These are phyloP conservation scores for Mohoua ochrocephala DNA, from an alignment of 2,113 vertebrate genomes.

Conservation along the genomic window DNA sequence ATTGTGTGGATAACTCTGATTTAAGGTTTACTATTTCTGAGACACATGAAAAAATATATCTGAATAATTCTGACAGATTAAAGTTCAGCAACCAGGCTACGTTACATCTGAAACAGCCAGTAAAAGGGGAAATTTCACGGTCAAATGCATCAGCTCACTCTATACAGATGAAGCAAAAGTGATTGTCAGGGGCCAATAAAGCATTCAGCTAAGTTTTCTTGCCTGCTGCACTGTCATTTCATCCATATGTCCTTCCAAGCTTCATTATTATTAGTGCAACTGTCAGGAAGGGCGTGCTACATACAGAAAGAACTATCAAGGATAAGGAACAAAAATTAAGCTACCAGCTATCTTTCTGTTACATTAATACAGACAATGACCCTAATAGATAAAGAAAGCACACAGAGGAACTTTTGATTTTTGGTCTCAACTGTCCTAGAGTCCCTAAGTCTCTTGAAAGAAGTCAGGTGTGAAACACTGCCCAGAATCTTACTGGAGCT, in stretches of 20 bases:
- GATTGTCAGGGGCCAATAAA: neutral
- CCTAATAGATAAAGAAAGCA: neutral
- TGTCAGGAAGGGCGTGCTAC: neutral
- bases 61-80: neutral
- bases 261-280: neutral
- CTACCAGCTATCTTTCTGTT: neutral
- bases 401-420: neutral
- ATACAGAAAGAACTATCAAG: neutral
- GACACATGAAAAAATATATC: neutral
- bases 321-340: neutral
- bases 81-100: neutral
- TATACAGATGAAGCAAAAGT: neutral
- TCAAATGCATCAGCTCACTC: neutral
- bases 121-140: neutral
- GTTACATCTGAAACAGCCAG: neutral
- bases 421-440: neutral
- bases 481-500: neutral
- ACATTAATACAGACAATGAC: neutral
- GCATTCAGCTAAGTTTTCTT: neutral
- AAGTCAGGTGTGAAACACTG: neutral
- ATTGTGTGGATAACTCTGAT: neutral
- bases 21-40: neutral
- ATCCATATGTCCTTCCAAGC: neutral
- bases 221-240: neutral
- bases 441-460: neutral